Percentiles rank a stretch among this genome's conserved stretches.
These are phyloP conservation scores for Liasis olivaceus DNA, from an alignment of 2,797 vertebrate species.

Conservation along the genomic window DNA sequence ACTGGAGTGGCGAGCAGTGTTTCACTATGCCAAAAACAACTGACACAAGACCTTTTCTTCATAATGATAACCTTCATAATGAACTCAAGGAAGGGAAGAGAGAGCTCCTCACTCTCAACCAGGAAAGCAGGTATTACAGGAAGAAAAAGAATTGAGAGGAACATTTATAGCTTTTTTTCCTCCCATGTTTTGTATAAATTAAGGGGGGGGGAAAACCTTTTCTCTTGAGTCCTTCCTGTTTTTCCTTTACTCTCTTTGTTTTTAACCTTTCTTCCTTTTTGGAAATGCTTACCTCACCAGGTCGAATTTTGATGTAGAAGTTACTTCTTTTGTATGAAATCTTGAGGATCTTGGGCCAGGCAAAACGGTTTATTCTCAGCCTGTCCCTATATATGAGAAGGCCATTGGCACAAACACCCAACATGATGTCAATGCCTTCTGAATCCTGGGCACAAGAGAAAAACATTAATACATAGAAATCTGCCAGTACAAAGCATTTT, in stretches of 20 bases:
- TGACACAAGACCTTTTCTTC: not conserved
- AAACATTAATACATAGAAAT: not conserved
- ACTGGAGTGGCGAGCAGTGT: not conserved
- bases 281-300: conserved; percentile 86
- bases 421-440: conserved; percentile 98
- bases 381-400: conserved; percentile 98
- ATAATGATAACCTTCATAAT: not conserved
- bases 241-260: not conserved
- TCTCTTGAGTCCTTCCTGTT: not conserved
- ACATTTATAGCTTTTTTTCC: too few species aligned
- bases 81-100: not conserved
- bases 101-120: not conserved
- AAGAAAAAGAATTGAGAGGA: not conserved
- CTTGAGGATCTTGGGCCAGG: conserved; percentile 99
- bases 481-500: not conserved
- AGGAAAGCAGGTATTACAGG: not conserved
- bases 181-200: not conserved
- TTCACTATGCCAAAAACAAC: not conserved
- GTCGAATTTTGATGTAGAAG: conserved; percentile 99
- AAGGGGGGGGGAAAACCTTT: not conserved
- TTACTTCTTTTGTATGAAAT: conserved; percentile 99
- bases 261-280: not conserved
- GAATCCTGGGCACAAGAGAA: conserved; percentile 83
- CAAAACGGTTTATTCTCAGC: conserved; percentile 97
- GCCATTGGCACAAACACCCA: conserved; percentile 96